These are phyloP conservation scores for Leptoteleia sp. DNA, from an alignment of 1,140 invertebrate genomes.

Conservation along the genomic window DNA sequence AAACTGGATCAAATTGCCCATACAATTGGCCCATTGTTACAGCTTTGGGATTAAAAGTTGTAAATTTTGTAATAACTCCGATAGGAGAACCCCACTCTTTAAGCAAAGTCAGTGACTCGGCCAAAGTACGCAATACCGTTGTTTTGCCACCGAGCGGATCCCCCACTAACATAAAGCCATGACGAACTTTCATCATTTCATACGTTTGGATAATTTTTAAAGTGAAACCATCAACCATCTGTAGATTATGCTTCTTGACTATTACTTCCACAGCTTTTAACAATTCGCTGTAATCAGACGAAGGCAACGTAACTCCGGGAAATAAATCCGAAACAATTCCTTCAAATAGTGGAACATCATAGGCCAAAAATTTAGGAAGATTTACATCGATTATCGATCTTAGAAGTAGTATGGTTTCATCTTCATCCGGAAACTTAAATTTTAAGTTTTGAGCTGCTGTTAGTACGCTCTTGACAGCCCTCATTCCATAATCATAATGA, in stretches of 20 bases:
- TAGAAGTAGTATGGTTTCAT: slow-evolving; percentile 89
- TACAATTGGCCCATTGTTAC: slow-evolving; percentile 95
- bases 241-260: slow-evolving; percentile 85
- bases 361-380: slow-evolving; percentile 94
- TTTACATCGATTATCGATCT: slow-evolving; percentile 95
- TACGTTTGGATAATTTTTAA: slow-evolving; percentile 89
- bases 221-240: slow-evolving; percentile 86
- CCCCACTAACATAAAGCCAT: slow-evolving; percentile 93
- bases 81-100: slow-evolving; percentile 82
- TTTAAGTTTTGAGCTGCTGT: slow-evolving; percentile 93
- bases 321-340: slow-evolving; percentile 96
- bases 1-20: slow-evolving; percentile 93
- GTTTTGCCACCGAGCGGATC: slow-evolving; percentile 88
- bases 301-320: slow-evolving; percentile 88
- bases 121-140: slow-evolving; percentile 84
- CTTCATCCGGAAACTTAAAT: slow-evolving; percentile 90
- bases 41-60: slow-evolving; percentile 94
- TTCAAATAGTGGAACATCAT: slow-evolving; percentile 94
- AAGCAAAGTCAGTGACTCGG: slow-evolving; percentile 87
- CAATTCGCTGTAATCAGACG: slow-evolving; percentile 87
- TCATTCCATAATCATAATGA: slow-evolving; percentile 96
- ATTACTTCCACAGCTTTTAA: slow-evolving; percentile 82
- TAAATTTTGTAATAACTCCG: slow-evolving; percentile 85
- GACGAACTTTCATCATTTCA: slow-evolving; percentile 92
- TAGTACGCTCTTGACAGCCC: slow-evolving; percentile 91